These are phyloP conservation scores for Haliaeetus leucogaster DNA, from an alignment of 2,113 vertebrate genomes.

Conservation along the genomic window DNA sequence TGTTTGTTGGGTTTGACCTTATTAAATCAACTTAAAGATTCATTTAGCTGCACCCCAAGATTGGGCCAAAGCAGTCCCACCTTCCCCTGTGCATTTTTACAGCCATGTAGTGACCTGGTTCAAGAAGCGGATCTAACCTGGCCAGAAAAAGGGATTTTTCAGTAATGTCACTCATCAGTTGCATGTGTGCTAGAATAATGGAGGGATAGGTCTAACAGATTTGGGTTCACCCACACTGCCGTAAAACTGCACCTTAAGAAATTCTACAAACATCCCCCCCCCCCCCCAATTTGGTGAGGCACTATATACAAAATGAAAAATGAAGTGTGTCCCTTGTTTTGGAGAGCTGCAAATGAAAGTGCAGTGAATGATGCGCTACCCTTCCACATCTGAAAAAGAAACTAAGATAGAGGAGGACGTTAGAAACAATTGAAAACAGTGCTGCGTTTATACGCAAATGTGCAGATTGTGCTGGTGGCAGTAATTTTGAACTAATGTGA, in stretches of 20 bases:
- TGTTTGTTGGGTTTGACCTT: neutral
- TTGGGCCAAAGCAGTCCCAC: neutral
- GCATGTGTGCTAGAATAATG: accelerated
- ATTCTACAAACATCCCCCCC: neutral
- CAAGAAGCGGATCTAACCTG: neutral
- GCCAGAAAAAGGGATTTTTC: neutral
- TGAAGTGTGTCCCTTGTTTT: neutral
- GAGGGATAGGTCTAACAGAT: neutral
- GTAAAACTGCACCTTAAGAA: neutral
- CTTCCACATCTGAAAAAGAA: neutral
- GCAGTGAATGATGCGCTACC: neutral
- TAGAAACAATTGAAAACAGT: neutral
- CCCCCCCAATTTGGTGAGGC: neutral
- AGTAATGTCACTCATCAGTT: neutral
- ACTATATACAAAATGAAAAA: neutral
- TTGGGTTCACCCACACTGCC: neutral
- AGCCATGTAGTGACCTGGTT: neutral
- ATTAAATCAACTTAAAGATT: neutral
- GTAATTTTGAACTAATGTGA: neutral
- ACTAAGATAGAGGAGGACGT: neutral
- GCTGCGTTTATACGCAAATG: accelerated
- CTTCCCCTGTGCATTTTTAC: neutral
- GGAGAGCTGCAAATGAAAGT: neutral
- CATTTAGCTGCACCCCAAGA: neutral
- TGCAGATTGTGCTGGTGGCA: neutral